Percentiles rank a stretch among this genome's conserved stretches.
Conservation (phyloP, 2,113 vertebrate genomes). For the Xiphophorus couchianus region DNA sequence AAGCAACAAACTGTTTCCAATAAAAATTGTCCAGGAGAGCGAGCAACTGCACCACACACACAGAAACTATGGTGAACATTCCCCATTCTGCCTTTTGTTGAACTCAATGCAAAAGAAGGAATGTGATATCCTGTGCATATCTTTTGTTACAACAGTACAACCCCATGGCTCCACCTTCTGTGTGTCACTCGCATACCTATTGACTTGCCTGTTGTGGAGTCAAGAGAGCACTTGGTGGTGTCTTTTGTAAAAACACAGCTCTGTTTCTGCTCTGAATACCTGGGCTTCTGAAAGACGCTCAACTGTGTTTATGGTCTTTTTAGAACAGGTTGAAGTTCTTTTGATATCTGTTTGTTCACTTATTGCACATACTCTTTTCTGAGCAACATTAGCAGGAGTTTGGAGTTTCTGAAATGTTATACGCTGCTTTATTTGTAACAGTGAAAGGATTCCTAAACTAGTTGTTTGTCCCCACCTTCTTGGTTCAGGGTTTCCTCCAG, state of each 20-base stretch:
- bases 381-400: conserved; percentile 1
- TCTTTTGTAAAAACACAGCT: conserved; percentile 43
- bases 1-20: conserved; percentile 16
- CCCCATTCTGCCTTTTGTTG: conserved; percentile 74
- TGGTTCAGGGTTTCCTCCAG: background rate
- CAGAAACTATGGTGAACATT: conserved; percentile 62
- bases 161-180: conserved; percentile 64
- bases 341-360: background rate
- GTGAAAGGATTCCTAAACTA: background rate
- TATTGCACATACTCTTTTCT: conserved; percentile 13
- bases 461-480: background rate
- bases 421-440: background rate
- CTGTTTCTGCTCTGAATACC: conserved; percentile 42
- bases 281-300: conserved; percentile 25
- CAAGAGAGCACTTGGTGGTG: conserved; percentile 63
- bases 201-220: conserved; percentile 60
- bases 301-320: conserved; percentile 2
- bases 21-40: conserved; percentile 36
- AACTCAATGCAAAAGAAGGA: conserved; percentile 70
- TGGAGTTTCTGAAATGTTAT: background rate
- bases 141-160: conserved; percentile 75
- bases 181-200: conserved; percentile 61
- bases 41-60: conserved; percentile 23
- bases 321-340: background rate
- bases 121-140: conserved; percentile 80